Evolutionary conservation across 64 coral and sea anemone species (phyloP), one percentile per base, ranked within the genome.

Genomic region (Astreopora myriophthalma): DNA sequence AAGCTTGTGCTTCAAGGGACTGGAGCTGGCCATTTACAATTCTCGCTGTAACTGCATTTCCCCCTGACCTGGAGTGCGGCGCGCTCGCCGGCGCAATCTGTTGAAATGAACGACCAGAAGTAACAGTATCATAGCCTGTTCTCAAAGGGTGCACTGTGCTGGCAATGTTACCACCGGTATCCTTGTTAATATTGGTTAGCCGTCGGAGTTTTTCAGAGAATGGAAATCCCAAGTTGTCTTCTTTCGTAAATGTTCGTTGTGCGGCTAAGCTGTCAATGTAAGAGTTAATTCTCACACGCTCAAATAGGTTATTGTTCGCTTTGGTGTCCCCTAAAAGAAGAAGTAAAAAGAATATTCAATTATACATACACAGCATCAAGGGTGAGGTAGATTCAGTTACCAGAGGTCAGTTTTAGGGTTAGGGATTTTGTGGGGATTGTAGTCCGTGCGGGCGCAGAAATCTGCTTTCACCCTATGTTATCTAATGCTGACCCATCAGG

Each of bases 171-270:
- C 34, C 65, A 13, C 57, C 79, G 22, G 9, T n/a, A 13, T 83
- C 79, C 32, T 83, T 83, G 79, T 57, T 80, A 60, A 64, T 38
- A 36, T 28, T 38, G 5, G 79, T 83, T 23, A 83, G 34, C 1
- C 22, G 79, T 0, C 79, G 33, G 33, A 83, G 79, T 58, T 83
- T 83, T 25, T 83, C 79, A n/a, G 79, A 83, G 34, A 83, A 83
- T n/a, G 79, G 79, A 83, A 83, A 83, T 34, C 14, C 79, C 34
- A 57, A 33, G 19, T 83, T 83, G 35, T 33, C 55, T 14, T 83
- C 79, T 20, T 20, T 36, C n/a, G 79, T 11, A 5, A 25, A 38
- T 13, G 52, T 64, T 34, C 22, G 31, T 34, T 83, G 79, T 0
- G 57, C 51, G 10, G 51, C 32, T 65, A 39, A 38, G 31, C 33